A percentile compares a stretch with the other conserved stretches of the same genome.
Evolutionary conservation across 2,888 invertebrate species (phyloP).

Genomic region (Notodonta dromedarius): DNA sequence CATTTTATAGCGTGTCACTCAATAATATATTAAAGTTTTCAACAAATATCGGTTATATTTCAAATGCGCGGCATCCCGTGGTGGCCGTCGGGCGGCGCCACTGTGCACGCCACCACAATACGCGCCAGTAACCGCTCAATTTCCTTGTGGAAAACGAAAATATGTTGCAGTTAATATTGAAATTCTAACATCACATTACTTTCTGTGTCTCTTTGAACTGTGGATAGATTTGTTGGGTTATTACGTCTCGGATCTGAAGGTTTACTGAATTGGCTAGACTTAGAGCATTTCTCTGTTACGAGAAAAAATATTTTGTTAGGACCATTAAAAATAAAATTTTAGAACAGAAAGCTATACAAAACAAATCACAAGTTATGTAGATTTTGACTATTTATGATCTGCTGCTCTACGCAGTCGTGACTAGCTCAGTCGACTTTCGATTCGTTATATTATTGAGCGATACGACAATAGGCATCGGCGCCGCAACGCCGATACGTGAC

Average conservation of each 20-base stretch:
- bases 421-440: not conserved
- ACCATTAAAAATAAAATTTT: no score
- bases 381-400: no score
- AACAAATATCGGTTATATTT: not conserved
- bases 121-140: slow-evolving; percentile 41
- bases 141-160: slow-evolving; percentile 47
- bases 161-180: slow-evolving; percentile 24
- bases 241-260: no score
- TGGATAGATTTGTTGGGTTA: not conserved
- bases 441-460: slow-evolving; percentile 15
- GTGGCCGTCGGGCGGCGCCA: not conserved
- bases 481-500: slow-evolving; percentile 54
- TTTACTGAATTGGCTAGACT: no score
- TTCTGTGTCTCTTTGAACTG: not conserved
- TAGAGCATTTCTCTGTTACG: no score
- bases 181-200: slow-evolving; percentile 4
- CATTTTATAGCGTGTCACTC: slow-evolving; percentile 18
- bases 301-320: no score
- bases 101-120: slow-evolving; percentile 18
- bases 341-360: no score
- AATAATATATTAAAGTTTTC: slow-evolving; percentile 18
- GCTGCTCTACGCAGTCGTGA: no score
- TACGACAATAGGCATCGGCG: slow-evolving; percentile 22
- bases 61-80: slow-evolving; percentile 5
- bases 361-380: no score